Evolutionary conservation across 2,113 vertebrate genomes (phyloP).

Genomic region (Terrapene triunguis): DNA sequence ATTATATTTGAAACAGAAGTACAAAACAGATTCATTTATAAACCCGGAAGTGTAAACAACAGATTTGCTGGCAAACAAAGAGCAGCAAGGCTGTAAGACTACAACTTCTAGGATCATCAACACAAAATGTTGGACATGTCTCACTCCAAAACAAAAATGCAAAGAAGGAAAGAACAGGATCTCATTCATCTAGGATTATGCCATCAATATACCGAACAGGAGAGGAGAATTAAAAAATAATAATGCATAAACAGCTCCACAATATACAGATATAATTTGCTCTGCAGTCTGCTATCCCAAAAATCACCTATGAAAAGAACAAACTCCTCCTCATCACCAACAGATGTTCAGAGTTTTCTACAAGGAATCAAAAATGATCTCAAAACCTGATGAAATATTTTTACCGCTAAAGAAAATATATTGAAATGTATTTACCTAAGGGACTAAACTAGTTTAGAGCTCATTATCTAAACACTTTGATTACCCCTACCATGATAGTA

Average conservation of each 20-base stretch:
- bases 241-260: not conserved
- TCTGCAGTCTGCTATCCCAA: not conserved
- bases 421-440: not conserved
- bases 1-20: not conserved
- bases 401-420: not conserved
- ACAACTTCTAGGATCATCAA: not conserved
- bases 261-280: not conserved
- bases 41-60: not conserved
- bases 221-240: not conserved
- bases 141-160: not conserved
- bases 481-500: not conserved
- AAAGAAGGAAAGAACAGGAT: not conserved
- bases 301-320: not conserved
- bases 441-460: not conserved
- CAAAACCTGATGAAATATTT: not conserved
- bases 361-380: not conserved
- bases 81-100: not conserved
- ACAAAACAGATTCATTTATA: not conserved
- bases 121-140: not conserved
- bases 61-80: not conserved
- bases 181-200: not conserved
- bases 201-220: not conserved
- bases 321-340: not conserved
- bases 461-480: not conserved
- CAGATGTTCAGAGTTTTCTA: not conserved